Evolutionary conservation across 1,140 invertebrate genomes (phyloP), one percentile per base, ranked within the genome.

Genomic region (Belonocnema kinseyi): DNA sequence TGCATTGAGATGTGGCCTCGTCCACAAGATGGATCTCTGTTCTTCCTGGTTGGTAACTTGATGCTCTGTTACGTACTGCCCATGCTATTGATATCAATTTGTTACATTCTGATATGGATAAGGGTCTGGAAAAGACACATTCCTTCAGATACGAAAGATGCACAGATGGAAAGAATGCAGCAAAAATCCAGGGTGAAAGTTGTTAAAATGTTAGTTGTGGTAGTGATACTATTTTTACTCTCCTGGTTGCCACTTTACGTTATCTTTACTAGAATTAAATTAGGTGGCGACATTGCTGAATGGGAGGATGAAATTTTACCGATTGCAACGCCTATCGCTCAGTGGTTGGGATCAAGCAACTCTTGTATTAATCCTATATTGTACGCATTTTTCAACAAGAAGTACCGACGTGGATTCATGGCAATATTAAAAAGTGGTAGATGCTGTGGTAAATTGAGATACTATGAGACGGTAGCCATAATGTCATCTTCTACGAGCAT

Each of bases 341-440:
- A 99, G 90, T 99, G 98, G 98, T 92, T 99, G 3, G 98, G 98
- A 0, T 95, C 97, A 0, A 97, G 97, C 19, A 99, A 99, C 89
- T 98, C 97, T 46, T 99, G 97, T 92, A 97, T 99, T 83, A 99
- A 99, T 91, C 98, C 98, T 0, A 95, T 99, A 58, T 93, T 99
- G n/a, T 99, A 99, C 90, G 97, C 98, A 0, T 98, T 97, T 89
- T 98, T 99, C 92, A 99, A 98, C 89, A 97, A 98, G 83, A 99
- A 99, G 88, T 99, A 98, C 88, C 93, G 98, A 1, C 95, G 96
- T 54, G 98, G 98, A 2, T 99, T 99, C 90, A 94, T 96, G 4
- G 97, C 97, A 11, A 96, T 98, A 46, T 93, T 98, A 1, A 95
- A 96, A 87, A 96, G 95, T 80, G 93, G 95, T 46, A 94, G 94